Percentiles rank a stretch among this genome's conserved stretches.
Conservation (phyloP, 2,113 vertebrate genomes). For the Epinephelus moara region DNA sequence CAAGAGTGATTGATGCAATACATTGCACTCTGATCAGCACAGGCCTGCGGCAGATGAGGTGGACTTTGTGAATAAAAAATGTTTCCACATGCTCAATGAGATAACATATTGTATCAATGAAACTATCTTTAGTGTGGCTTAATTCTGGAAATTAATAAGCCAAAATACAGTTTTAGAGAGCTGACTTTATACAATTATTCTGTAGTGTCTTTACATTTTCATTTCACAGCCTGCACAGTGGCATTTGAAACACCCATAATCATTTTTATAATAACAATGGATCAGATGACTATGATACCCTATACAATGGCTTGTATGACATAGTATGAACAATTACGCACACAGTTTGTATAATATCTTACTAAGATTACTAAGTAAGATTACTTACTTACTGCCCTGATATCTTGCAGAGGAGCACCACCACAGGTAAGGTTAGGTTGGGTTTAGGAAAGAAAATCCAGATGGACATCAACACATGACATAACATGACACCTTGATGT, state of each 20-base stretch:
- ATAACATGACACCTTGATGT: no score
- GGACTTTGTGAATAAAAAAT: conserved; percentile 59
- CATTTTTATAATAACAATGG: neutral
- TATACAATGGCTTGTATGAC: no score
- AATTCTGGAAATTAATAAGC: neutral
- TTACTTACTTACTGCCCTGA: no score
- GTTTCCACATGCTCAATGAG: conserved; percentile 34
- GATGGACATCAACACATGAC: no score
- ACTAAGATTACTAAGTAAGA: no score
- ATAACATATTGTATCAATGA: conserved; percentile 27
- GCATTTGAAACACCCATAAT: conserved; percentile 11
- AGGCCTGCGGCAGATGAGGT: conserved; percentile 43
- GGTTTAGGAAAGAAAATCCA: no score
- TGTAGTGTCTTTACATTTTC: neutral
- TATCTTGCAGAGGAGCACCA: no score
- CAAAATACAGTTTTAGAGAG: neutral
- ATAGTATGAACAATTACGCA: no score
- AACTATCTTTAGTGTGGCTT: neutral
- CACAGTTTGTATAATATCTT: no score
- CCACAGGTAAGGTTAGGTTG: no score
- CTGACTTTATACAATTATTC: neutral
- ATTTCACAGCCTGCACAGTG: neutral
- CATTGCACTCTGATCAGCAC: conserved; percentile 53
- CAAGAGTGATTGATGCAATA: conserved; percentile 66
- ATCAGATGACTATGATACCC: neutral